A percentile compares a stretch with the other conserved stretches of the same genome.
phyloP scores from a whole-genome alignment of 2,797 vertebrate genomes.

The Bradypodion ventrale region DNA sequence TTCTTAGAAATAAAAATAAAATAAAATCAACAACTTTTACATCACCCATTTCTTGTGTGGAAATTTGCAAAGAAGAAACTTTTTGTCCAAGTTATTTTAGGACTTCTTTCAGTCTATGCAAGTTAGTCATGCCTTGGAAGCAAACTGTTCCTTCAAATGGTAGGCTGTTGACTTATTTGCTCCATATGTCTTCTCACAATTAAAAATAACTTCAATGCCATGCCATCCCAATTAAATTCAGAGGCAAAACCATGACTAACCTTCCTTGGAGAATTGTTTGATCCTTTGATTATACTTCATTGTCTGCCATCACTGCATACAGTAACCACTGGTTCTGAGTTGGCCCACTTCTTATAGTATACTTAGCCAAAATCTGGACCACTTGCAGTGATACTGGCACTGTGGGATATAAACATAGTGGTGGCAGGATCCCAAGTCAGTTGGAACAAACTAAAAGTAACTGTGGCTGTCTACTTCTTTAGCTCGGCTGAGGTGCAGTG shows the following conservation, averaged over 20 bases:
- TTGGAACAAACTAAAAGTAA: background rate
- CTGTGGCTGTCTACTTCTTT: background rate
- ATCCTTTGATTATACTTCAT: background rate
- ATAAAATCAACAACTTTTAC: background rate
- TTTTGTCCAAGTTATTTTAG: conserved; percentile 30
- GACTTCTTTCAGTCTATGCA: conserved; percentile 22
- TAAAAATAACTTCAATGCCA: conserved; percentile 40
- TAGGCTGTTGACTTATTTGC: conserved; percentile 46
- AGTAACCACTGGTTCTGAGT: no score
- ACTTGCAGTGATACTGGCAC: background rate
- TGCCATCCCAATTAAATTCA: conserved; percentile 37
- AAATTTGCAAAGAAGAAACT: background rate
- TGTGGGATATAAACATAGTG: background rate
- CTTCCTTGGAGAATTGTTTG: conserved; percentile 1
- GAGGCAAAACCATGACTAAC: conserved; percentile 15
- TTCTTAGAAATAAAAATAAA: no score
- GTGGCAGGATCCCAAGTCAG: background rate
- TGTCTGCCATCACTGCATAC: background rate
- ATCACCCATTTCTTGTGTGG: conserved; percentile 2
- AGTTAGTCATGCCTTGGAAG: conserved; percentile 38
- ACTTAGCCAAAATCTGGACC: background rate
- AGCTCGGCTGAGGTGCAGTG: no score
- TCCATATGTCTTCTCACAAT: conserved; percentile 41
- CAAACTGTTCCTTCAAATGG: conserved; percentile 36
- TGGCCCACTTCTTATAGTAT: background rate